A percentile compares a stretch with the other conserved stretches of the same genome.
These are phyloP conservation scores for Cyphomyrus plagiostoma DNA, from an alignment of 2,113 vertebrate genomes.

Conservation along the genomic window DNA sequence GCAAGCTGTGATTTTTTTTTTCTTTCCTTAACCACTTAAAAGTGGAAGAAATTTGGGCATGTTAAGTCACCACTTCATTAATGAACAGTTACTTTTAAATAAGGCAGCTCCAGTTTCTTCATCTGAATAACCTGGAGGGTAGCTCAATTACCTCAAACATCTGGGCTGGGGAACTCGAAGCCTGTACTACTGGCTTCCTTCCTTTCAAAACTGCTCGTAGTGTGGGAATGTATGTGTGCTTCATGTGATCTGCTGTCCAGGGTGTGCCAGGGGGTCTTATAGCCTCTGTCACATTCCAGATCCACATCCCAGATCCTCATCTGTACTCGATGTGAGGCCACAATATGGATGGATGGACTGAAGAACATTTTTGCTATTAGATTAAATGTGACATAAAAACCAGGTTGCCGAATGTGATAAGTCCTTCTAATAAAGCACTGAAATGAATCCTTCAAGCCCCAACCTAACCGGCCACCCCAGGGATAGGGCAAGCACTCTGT, in stretches of 20 bases:
- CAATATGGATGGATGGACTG: background rate
- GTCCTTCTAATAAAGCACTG: background rate
- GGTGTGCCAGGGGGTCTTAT: background rate
- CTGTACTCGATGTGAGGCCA: background rate
- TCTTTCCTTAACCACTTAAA: background rate
- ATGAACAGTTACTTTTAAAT: background rate
- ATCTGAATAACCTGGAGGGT: background rate
- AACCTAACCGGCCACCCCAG: background rate
- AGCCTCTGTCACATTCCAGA: background rate
- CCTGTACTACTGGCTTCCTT: background rate
- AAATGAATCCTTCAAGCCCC: background rate
- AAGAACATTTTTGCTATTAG: background rate
- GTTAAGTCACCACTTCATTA: background rate
- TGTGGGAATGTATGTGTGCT: background rate
- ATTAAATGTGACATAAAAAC: background rate
- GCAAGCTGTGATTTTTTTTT: background rate
- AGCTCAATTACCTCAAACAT: background rate
- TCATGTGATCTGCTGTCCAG: background rate
- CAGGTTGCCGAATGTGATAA: background rate
- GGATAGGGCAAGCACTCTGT: background rate
- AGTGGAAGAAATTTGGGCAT: background rate
- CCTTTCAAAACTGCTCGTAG: background rate
- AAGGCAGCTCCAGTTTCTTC: background rate
- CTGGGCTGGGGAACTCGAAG: background rate
- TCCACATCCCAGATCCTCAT: background rate